Conservation (phyloP, 1,140 invertebrate genomes). For the Riptortus pedestris region DNA sequence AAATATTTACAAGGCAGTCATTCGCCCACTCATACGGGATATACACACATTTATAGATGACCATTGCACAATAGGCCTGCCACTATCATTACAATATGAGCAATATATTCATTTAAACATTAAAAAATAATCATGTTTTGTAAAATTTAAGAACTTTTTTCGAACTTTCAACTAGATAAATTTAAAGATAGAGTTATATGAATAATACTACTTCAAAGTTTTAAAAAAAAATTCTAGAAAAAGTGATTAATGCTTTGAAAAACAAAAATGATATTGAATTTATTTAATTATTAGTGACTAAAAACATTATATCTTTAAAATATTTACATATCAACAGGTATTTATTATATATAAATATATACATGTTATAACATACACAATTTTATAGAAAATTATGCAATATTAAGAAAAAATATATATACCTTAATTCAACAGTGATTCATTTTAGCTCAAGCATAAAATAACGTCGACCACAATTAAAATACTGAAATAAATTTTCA, state of each 20-base stretch:
- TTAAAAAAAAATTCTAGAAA: neutral
- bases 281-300: neutral
- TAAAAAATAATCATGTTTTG: neutral
- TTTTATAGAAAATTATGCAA: neutral
- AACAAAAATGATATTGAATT: neutral
- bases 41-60: neutral
- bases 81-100: neutral
- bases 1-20: neutral
- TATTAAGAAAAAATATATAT: neutral
- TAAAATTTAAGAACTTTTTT: neutral
- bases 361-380: neutral
- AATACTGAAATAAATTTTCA: neutral
- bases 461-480: neutral
- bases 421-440: neutral
- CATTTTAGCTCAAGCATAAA: neutral
- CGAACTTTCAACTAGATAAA: neutral
- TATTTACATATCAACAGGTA: neutral
- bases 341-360: neutral
- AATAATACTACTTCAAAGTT: neutral
- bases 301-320: neutral
- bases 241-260: neutral
- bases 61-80: constrained; percentile 15
- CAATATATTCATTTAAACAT: constrained; percentile 1
- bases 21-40: neutral
- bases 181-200: neutral